These are phyloP conservation scores for Chaetodon auriga DNA, from an alignment of 2,113 vertebrate species.

Conservation along the genomic window DNA sequence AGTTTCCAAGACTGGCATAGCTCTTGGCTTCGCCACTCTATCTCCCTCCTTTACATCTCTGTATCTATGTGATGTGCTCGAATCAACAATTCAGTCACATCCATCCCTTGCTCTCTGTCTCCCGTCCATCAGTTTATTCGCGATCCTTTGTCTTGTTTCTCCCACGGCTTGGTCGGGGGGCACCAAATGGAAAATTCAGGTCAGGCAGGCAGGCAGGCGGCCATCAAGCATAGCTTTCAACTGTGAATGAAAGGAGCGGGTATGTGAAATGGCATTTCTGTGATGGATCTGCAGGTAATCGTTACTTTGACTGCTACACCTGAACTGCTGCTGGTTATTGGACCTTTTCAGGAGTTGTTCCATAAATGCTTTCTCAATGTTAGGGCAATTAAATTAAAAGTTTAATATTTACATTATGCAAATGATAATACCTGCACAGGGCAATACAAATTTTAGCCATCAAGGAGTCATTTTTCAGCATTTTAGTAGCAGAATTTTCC, in stretches of 20 bases:
- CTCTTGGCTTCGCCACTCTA: constrained; percentile 20
- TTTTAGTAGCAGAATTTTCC: too few relatives aligned
- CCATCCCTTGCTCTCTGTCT: constrained; percentile 41
- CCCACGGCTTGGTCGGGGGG: constrained; percentile 7
- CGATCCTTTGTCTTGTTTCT: constrained; percentile 30
- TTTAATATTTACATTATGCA: background rate
- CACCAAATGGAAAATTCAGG: constrained; percentile 54
- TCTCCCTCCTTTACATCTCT: constrained; percentile 41
- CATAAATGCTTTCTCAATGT: background rate
- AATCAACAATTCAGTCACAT: constrained; percentile 77
- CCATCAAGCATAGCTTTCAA: constrained; percentile 43
- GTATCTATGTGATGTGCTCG: constrained; percentile 52
- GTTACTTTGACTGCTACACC: constrained; percentile 23
- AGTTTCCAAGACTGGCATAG: constrained; percentile 46
- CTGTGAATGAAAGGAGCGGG: constrained; percentile 20
- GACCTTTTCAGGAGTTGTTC: background rate
- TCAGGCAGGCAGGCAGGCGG: constrained; percentile 18
- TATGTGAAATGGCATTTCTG: constrained; percentile 13
- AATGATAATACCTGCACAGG: background rate
- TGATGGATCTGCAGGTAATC: constrained; percentile 25
- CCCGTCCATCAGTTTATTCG: constrained; percentile 32
- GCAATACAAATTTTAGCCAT: too few relatives aligned
- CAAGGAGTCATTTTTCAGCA: too few relatives aligned
- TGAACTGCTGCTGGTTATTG: background rate
- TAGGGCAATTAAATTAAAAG: background rate